phyloP scores from a whole-genome alignment of 2,888 invertebrate species.

The Caenorhabditis sulstoni region DNA sequence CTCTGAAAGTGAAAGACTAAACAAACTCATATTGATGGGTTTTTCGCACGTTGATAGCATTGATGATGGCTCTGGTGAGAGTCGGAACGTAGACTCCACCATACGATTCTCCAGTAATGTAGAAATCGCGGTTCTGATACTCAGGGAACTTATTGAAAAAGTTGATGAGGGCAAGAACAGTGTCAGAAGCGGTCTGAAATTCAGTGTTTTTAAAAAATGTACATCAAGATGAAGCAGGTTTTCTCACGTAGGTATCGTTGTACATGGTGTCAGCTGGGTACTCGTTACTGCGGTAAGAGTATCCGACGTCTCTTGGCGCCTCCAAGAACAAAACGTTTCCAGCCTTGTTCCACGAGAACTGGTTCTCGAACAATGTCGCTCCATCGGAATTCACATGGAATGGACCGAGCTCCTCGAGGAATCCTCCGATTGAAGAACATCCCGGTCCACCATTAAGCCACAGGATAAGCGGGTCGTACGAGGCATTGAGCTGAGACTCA shows the following conservation, averaged over 20 bases:
- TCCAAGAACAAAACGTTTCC: slow-evolving; percentile 83
- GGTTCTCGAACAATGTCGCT: slow-evolving; percentile 72
- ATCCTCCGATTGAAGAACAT: slow-evolving; percentile 82
- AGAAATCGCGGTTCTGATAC: slow-evolving; percentile 81
- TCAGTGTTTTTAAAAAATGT: background rate
- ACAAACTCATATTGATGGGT: background rate
- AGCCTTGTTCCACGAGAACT: slow-evolving; percentile 80
- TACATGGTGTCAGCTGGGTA: slow-evolving; percentile 61
- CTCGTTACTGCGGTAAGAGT: slow-evolving; percentile 81
- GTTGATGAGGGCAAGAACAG: slow-evolving; percentile 81
- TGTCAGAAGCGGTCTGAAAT: slow-evolving; percentile 81
- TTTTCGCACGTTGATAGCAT: slow-evolving; percentile 22
- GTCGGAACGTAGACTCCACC: slow-evolving; percentile 82
- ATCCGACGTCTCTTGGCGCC: slow-evolving; percentile 83
- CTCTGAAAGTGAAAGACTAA: slow-evolving; percentile 1
- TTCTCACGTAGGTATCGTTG: slow-evolving; percentile 69
- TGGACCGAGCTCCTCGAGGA: slow-evolving; percentile 82
- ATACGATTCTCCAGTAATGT: slow-evolving; percentile 81
- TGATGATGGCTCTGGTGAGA: slow-evolving; percentile 67
- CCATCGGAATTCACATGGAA: slow-evolving; percentile 78
- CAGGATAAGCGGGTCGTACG: slow-evolving; percentile 81
- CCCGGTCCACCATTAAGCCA: slow-evolving; percentile 82
- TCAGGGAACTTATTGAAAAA: slow-evolving; percentile 83
- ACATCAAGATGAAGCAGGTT: background rate
- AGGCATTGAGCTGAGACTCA: slow-evolving; percentile 75